Percentiles rank a stretch among this genome's conserved stretches.
Conservation (phyloP, 2,888 invertebrate species). For the Limnephilus lunatus region DNA sequence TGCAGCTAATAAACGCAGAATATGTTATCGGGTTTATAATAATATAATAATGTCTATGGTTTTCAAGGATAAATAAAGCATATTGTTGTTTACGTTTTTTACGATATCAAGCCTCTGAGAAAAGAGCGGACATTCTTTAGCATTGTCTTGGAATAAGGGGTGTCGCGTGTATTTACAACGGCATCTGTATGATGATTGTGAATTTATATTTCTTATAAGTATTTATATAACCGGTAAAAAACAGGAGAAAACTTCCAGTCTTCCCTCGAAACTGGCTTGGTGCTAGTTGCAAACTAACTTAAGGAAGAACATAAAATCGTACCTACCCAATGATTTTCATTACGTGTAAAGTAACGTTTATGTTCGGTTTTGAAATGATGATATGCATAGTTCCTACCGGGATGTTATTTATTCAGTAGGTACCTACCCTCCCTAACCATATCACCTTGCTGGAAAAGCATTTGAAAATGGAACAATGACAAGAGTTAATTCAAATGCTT, state of each 20-base stretch:
- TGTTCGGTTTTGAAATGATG: too few relatives aligned
- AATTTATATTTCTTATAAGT: background rate
- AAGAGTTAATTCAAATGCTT: too few relatives aligned
- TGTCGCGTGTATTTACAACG: background rate
- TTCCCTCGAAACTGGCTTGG: background rate
- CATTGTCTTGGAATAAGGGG: background rate
- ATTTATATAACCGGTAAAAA: background rate
- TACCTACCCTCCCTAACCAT: too few relatives aligned
- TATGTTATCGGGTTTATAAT: background rate
- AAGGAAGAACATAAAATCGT: background rate
- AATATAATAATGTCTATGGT: background rate
- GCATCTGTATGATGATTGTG: background rate
- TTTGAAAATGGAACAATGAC: too few relatives aligned
- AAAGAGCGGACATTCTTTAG: background rate
- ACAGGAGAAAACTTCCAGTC: background rate
- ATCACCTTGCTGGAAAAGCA: too few relatives aligned
- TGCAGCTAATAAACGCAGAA: background rate
- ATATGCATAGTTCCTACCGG: too few relatives aligned
- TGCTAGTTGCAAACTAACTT: background rate
- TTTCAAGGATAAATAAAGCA: background rate
- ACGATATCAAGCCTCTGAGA: background rate
- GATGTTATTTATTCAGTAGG: too few relatives aligned
- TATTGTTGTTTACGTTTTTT: background rate
- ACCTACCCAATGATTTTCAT: background rate
- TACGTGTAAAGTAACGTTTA: too few relatives aligned